These are phyloP conservation scores for Lordiphosa stackelbergi DNA, from an alignment of 1,140 invertebrate species.

Conservation along the genomic window DNA sequence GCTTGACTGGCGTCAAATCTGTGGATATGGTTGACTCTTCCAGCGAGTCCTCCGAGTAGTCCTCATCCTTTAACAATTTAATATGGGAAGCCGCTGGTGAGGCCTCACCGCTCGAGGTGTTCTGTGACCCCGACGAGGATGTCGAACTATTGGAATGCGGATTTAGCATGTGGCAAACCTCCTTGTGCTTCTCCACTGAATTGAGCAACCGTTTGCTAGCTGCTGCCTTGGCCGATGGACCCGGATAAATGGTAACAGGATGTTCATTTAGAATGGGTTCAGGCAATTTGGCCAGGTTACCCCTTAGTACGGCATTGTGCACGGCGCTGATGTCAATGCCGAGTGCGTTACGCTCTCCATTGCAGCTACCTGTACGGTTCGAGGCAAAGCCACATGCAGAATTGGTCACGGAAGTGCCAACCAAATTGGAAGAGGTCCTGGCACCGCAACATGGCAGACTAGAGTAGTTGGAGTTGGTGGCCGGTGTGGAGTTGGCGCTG, in stretches of 20 bases:
- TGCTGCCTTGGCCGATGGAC: slow-evolving; percentile 50
- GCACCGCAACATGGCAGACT: slow-evolving; percentile 75
- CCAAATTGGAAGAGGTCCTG: slow-evolving; percentile 42
- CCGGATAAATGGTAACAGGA: slow-evolving; percentile 82
- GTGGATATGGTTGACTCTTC: slow-evolving; percentile 82
- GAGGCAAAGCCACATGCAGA: slow-evolving; percentile 33
- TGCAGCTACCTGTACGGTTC: slow-evolving; percentile 57
- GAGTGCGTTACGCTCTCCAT: slow-evolving; percentile 65
- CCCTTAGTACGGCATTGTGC: slow-evolving; percentile 73
- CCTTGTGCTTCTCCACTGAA: slow-evolving; percentile 85
- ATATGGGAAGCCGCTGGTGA: slow-evolving; percentile 54
- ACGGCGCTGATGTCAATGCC: slow-evolving; percentile 76
- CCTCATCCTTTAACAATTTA: slow-evolving; percentile 61
- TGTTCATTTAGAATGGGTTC: slow-evolving; percentile 79
- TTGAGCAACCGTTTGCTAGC: slow-evolving; percentile 81
- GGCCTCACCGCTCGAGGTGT: slow-evolving; percentile 54
- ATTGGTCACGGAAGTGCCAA: slow-evolving; percentile 19
- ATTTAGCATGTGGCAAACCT: slow-evolving; percentile 81
- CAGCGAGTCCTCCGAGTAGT: slow-evolving; percentile 89
- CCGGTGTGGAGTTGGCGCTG: slow-evolving; percentile 53
- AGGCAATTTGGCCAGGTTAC: slow-evolving; percentile 69
- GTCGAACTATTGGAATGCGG: slow-evolving; percentile 54
- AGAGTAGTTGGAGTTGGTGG: slow-evolving; percentile 68
- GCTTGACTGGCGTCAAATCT: slow-evolving; percentile 82
- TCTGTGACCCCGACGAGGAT: slow-evolving; percentile 49